Conservation (phyloP, 2,797 vertebrate species). For the Glossophaga mutica region DNA sequence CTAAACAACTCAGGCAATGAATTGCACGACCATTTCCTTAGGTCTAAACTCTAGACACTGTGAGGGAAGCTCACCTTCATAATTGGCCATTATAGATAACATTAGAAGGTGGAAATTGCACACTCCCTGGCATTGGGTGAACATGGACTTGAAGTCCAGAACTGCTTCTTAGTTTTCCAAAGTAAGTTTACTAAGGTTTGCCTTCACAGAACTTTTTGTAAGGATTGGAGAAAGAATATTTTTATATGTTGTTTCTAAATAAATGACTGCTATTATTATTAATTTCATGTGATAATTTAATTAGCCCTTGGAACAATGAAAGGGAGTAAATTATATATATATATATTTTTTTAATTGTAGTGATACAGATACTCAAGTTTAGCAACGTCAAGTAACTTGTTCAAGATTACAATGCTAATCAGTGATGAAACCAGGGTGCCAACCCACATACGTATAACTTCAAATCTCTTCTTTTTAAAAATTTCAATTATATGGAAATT, state of each 20-base stretch:
- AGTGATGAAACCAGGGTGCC: neutral
- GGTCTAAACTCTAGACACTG: neutral
- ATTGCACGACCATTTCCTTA: neutral
- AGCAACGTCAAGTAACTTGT: neutral
- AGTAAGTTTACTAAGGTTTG: neutral
- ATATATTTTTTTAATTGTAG: neutral
- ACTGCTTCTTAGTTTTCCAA: neutral
- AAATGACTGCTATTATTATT: neutral
- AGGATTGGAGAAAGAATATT: neutral
- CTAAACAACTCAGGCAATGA: neutral
- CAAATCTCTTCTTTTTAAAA: neutral
- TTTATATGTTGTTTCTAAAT: neutral
- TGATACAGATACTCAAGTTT: neutral
- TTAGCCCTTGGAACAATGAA: neutral
- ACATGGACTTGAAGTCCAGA: neutral
- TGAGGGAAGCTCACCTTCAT: neutral
- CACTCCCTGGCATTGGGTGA: accelerated
- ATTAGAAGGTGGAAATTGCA: neutral
- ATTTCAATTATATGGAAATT: neutral
- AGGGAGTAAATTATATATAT: neutral
- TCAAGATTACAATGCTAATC: neutral
- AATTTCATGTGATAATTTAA: neutral
- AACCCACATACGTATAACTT: neutral
- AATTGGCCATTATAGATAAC: neutral
- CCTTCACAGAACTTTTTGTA: neutral